Evolutionary conservation across 2,113 vertebrate genomes (phyloP).

Genomic region (Corythornis vintsioides): DNA sequence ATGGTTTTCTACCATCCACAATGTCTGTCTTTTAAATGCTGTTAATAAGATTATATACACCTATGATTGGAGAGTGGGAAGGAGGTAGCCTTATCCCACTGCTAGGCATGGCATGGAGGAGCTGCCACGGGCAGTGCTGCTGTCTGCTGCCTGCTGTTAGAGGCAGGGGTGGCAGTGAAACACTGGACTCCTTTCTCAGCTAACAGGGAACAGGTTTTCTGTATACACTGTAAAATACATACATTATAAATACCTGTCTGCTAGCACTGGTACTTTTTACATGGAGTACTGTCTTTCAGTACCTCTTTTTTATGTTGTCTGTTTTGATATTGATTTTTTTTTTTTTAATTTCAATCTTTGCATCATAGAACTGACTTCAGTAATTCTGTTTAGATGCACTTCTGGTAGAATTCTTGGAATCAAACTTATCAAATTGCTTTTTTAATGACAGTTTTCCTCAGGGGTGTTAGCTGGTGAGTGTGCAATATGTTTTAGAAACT

Average conservation of each 20-base stretch:
- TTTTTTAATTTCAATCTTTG: background rate
- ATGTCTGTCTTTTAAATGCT: background rate
- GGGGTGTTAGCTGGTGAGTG: background rate
- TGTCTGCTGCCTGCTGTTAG: background rate
- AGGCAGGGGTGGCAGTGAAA: background rate
- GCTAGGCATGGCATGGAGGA: background rate
- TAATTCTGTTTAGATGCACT: constrained; percentile 12
- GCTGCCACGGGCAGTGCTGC: background rate
- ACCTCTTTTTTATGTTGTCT: background rate
- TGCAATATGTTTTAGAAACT: constrained; percentile 40
- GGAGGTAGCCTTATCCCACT: too few species aligned
- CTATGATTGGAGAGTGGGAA: background rate
- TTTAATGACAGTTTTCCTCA: constrained; percentile 48
- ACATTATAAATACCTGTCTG: background rate
- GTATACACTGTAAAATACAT: background rate
- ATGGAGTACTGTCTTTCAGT: background rate
- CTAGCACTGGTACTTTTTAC: background rate
- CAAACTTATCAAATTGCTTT: constrained; percentile 38
- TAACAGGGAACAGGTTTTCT: background rate
- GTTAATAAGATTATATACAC: background rate
- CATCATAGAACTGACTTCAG: background rate
- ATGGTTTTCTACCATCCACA: background rate
- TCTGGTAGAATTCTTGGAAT: constrained; percentile 47
- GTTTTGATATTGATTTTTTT: background rate
- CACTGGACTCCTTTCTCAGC: background rate